A percentile compares a stretch with the other conserved stretches of the same genome.
These are phyloP conservation scores for Chrysotoxum bicinctum DNA, from an alignment of 2,888 invertebrate species.

Conservation along the genomic window DNA sequence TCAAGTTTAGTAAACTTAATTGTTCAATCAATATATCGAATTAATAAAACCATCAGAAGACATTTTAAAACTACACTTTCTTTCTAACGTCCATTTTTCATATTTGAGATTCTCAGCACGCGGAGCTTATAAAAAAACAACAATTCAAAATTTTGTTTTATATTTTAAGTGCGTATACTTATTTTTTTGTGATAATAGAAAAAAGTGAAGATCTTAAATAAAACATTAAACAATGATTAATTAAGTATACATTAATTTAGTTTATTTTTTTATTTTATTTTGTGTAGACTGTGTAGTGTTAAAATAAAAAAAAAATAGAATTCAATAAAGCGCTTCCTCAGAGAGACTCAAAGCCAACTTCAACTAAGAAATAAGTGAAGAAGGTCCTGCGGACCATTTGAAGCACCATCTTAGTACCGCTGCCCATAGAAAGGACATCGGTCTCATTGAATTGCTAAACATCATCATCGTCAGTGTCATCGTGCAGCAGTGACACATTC, in stretches of 20 bases:
- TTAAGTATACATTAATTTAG: conserved; percentile 38
- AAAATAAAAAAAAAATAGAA: neutral
- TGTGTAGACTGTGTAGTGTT: conserved; percentile 53
- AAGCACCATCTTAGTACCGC: neutral
- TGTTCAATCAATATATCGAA: conserved; percentile 62
- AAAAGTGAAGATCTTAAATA: conserved; percentile 16
- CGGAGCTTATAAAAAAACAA: conserved; percentile 27
- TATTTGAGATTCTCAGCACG: conserved; percentile 46
- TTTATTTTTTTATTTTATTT: conserved; percentile 47
- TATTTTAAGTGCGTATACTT: conserved; percentile 30
- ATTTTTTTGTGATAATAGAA: conserved; percentile 1
- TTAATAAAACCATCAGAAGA: conserved; percentile 28
- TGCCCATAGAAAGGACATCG: conserved; percentile 33
- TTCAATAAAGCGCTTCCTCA: neutral
- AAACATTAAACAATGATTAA: conserved; percentile 17
- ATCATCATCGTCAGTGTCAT: conserved; percentile 15
- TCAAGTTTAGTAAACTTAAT: conserved; percentile 71
- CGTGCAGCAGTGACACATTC: conserved; percentile 53
- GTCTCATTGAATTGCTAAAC: conserved; percentile 12
- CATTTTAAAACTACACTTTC: conserved; percentile 33
- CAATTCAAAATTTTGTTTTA: conserved; percentile 1
- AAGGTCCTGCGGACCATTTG: conserved; percentile 32
- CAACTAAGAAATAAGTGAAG: conserved; percentile 15
- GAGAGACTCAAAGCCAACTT: conserved; percentile 2
- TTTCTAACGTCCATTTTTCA: conserved; percentile 23